Conservation (phyloP, 2,888 invertebrate species). For the Dasysyrphus tricinctus region DNA sequence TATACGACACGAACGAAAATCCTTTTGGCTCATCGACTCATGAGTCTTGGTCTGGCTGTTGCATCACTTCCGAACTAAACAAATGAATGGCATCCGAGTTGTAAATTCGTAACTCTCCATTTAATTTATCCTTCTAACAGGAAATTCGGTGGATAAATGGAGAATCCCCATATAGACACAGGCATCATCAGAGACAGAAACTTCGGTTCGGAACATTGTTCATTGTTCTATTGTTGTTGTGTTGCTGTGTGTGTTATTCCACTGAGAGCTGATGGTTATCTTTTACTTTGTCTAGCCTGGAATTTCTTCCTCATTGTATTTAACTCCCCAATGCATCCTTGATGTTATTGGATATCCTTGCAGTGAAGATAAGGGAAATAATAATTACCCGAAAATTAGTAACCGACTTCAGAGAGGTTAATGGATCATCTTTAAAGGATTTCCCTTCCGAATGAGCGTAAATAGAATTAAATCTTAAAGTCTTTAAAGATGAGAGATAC, state of each 20-base stretch:
- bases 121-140: constrained; percentile 72
- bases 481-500: not conserved
- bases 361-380: constrained; percentile 66
- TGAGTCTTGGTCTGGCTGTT: constrained; percentile 23
- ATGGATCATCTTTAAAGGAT: constrained; percentile 8
- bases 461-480: constrained; percentile 7
- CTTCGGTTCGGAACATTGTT: constrained; percentile 43
- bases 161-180: constrained; percentile 42
- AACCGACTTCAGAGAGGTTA: constrained; percentile 41
- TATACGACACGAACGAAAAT: constrained; percentile 25
- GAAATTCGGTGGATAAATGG: constrained; percentile 68
- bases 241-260: constrained; percentile 34
- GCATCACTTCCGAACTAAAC: constrained; percentile 57
- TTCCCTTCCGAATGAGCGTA: not conserved
- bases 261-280: constrained; percentile 63
- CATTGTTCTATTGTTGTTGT: constrained; percentile 68
- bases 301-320: constrained; percentile 11
- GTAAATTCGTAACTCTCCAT: constrained; percentile 65
- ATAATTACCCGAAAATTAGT: constrained; percentile 73
- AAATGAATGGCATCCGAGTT: constrained; percentile 63
- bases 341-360: constrained; percentile 33
- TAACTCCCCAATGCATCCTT: constrained; percentile 11
- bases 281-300: constrained; percentile 64
- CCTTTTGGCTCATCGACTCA: constrained; percentile 45
- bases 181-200: constrained; percentile 23